Evolutionary conservation across 2,797 vertebrate genomes (phyloP), one percentile per base, ranked within the genome.

Genomic region (Gallinago stenura): DNA sequence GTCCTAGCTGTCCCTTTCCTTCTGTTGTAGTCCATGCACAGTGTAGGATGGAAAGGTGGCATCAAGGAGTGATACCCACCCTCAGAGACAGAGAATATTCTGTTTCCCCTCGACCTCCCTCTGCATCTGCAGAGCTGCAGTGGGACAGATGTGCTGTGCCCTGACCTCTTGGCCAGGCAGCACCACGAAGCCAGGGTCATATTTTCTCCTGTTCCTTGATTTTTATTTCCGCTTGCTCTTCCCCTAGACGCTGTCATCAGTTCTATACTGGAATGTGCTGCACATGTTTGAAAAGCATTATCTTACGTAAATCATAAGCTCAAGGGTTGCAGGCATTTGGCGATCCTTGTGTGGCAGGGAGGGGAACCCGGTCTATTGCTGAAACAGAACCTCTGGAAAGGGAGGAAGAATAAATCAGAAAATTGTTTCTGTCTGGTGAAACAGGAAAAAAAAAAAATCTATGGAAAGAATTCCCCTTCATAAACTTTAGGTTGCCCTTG

Each of bases 321-420:
- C 45, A 82, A 53, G 24, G 6, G 4, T 10, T 88, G 60, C 31
- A 82, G 82, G n/a, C 1, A 0, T 73, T 94, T 86, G 94, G 69
- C 0, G 0, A 48, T 83, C 83, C 37, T 86, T 73, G n/a, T 57
- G 62, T 71, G 30, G 22, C 73, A 90, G 33, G 9, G 62, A 48
- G 28, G 30, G 35, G 24, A 91, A 68, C 81, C 21, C 45, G 33
- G 61, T 72, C 39, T 88, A 17, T 77, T 88, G 60, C 54, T 93
- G 93, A 95, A 96, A 87, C 66, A 89, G 75, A 90, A 83, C 26
- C 41, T 73, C 57, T 88, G 89, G 50, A 86, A 89, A 70, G n/a
- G 76, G 39, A 84, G 3, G 2, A 80, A 78, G 45, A 89, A 83
- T 73, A 68, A 83, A 78, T 31, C 41, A 92, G 76, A 94, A 94